phyloP scores from a whole-genome alignment of 2,113 vertebrate species.

The Percina caprodes region DNA sequence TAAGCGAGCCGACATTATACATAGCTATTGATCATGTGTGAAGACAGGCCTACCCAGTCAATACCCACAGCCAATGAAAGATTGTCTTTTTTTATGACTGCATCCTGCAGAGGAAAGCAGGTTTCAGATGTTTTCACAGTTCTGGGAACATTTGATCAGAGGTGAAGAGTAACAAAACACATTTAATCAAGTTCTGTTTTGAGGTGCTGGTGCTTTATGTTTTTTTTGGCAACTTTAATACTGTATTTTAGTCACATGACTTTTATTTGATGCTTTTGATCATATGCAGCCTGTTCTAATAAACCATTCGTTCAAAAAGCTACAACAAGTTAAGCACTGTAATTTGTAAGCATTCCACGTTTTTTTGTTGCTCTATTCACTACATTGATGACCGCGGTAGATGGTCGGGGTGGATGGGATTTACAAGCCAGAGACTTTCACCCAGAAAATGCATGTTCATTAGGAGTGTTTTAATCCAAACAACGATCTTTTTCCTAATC shows the following conservation, averaged over 20 bases:
- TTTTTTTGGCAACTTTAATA: slow-evolving; percentile 1
- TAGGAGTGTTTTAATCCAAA: too few species aligned
- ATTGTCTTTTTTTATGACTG: slow-evolving; percentile 53
- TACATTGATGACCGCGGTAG: too few species aligned
- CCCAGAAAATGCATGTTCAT: too few species aligned
- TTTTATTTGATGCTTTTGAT: not conserved
- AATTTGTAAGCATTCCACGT: too few species aligned
- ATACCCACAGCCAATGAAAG: slow-evolving; percentile 70
- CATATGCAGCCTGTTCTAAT: not conserved
- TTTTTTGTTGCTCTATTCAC: too few species aligned
- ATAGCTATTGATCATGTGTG: slow-evolving; percentile 78
- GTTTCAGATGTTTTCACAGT: slow-evolving; percentile 8
- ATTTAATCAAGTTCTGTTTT: not conserved
- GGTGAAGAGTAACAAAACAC: not conserved
- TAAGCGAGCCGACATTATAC: slow-evolving; percentile 68
- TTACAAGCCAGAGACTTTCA: too few species aligned
- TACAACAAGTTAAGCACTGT: too few species aligned
- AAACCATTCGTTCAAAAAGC: too few species aligned
- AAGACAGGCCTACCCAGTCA: slow-evolving; percentile 61
- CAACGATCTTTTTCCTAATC: too few species aligned
- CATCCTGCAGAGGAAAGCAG: slow-evolving; percentile 58
- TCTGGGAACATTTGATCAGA: slow-evolving; percentile 19
- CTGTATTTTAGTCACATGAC: not conserved
- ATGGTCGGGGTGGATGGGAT: too few species aligned
- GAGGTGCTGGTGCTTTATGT: not conserved